phyloP scores from a whole-genome alignment of 1,140 invertebrate genomes.

The Adelges cooleyi region DNA sequence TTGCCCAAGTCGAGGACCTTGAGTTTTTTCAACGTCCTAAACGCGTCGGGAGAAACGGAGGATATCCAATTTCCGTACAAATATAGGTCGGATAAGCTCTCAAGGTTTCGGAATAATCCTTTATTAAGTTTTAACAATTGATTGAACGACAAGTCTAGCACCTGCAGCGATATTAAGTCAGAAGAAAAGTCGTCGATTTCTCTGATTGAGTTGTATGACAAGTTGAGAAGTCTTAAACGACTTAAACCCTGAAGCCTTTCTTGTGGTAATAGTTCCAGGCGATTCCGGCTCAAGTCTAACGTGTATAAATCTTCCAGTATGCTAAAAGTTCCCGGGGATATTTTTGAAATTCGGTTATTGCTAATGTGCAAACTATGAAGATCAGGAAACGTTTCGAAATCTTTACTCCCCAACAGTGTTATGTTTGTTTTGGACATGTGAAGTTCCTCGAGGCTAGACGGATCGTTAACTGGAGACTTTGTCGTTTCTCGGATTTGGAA shows the following conservation, averaged over 20 bases:
- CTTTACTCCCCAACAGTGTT: slow-evolving; percentile 70
- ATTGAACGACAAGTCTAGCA: slow-evolving; percentile 72
- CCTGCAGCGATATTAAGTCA: slow-evolving; percentile 62
- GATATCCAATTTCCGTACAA: slow-evolving; percentile 74
- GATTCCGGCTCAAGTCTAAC: slow-evolving; percentile 71
- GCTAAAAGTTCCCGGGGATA: slow-evolving; percentile 74
- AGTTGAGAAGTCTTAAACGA: slow-evolving; percentile 59
- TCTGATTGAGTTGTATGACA: slow-evolving; percentile 68
- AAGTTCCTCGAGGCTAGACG: slow-evolving; percentile 52
- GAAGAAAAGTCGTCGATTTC: slow-evolving; percentile 71
- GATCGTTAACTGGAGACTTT: slow-evolving; percentile 34
- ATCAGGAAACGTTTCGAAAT: slow-evolving; percentile 74
- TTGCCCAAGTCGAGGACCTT: slow-evolving; percentile 67
- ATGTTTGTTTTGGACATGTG: slow-evolving; percentile 72
- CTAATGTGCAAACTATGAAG: slow-evolving; percentile 61
- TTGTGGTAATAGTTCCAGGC: slow-evolving; percentile 69
- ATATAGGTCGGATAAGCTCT: slow-evolving; percentile 60
- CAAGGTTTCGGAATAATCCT: slow-evolving; percentile 59
- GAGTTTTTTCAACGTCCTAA: slow-evolving; percentile 65
- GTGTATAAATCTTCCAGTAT: slow-evolving; percentile 60
- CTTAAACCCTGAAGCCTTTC: slow-evolving; percentile 69
- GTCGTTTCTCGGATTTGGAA: slow-evolving; percentile 54
- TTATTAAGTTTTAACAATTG: slow-evolving; percentile 64
- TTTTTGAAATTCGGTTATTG: slow-evolving; percentile 61
- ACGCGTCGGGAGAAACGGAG: slow-evolving; percentile 61